Base-by-base conservation (phyloP, 2,797 vertebrate species). In the Chelmon rostratus region DNA sequence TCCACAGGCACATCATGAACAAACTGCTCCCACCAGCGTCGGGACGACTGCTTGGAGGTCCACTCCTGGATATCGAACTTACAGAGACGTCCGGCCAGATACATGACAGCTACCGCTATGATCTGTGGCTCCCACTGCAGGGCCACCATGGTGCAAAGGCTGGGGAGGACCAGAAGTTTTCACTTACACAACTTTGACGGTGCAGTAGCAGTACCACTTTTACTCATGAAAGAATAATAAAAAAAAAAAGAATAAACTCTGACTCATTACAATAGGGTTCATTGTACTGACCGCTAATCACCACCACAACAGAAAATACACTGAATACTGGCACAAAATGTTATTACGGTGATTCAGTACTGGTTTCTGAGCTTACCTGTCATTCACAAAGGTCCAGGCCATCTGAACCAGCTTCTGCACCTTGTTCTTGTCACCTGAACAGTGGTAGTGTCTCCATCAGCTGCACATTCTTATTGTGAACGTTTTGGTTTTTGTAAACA, bases 71-170 rank as follows among this genome's bases (percentile, higher is more conserved):
- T 97, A 82, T 98, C 97, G 71, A 98, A 97, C 83, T 98, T 98
- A 79, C 96, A 98, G 81, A 98, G 89, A 6, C 97, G 96, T 18
- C 97, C 97, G 1, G 97, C 97, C 38, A 98, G 94, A 74, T 98
- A 98, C 97, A 98, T 97, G 67, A 98, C 97, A 0, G 97, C 97
- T 61, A 98, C 97, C 0, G 97, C 97, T 68, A 98, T 98, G 90
- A 98, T 98, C 94, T 98, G 97, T 1, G 97, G 96, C 72, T 98
- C 97, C 97, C 97, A 98, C 83, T 98, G 97, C 68, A 98, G 95
- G 0, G 97, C 98, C 85, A 98, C 84, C 16, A 97, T 98, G 62
- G 97, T 98, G 91, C 97, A 98, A 59, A 98, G 94, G 79, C 97
- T 98, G 23, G 81, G 11, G 13, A 21, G 28, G 19, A 57, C 21